phyloP scores from a whole-genome alignment of 1,140 invertebrate species.

The Drosophila parvula region DNA sequence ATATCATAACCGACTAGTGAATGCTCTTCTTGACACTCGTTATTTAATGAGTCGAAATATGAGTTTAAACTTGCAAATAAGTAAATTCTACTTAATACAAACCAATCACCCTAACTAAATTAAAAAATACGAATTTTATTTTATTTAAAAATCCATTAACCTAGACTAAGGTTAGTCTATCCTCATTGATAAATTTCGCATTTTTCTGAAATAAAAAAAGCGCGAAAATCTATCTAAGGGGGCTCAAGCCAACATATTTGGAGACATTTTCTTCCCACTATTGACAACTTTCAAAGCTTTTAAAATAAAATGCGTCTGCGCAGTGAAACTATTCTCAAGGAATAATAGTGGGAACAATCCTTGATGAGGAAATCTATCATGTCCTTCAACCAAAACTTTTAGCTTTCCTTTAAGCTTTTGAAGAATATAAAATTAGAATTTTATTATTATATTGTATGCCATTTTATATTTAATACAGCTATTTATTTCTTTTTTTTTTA shows the following conservation, averaged over 20 bases:
- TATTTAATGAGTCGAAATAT: background rate
- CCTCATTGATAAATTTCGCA: no score
- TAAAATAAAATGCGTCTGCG: slow-evolving; percentile 2
- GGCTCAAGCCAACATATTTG: background rate
- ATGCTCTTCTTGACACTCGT: no score
- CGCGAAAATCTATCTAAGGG: background rate
- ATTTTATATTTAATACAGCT: background rate
- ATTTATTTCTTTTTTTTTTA: background rate
- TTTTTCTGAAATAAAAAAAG: background rate
- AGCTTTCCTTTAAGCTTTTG: slow-evolving; percentile 22
- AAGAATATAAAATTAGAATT: no score
- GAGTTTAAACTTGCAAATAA: no score
- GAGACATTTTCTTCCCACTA: slow-evolving; percentile 31
- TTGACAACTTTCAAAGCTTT: slow-evolving; percentile 21
- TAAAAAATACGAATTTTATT: no score
- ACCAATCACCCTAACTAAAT: no score
- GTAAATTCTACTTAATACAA: no score
- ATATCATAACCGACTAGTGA: no score
- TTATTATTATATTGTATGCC: background rate
- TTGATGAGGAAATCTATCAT: slow-evolving; percentile 5
- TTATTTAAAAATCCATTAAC: no score
- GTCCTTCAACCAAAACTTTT: background rate
- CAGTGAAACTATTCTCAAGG: background rate
- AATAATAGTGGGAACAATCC: slow-evolving; percentile 12
- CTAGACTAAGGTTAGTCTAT: no score